These are phyloP conservation scores for Dipus sagitta DNA, from an alignment of 2,797 vertebrate species.

Conservation along the genomic window DNA sequence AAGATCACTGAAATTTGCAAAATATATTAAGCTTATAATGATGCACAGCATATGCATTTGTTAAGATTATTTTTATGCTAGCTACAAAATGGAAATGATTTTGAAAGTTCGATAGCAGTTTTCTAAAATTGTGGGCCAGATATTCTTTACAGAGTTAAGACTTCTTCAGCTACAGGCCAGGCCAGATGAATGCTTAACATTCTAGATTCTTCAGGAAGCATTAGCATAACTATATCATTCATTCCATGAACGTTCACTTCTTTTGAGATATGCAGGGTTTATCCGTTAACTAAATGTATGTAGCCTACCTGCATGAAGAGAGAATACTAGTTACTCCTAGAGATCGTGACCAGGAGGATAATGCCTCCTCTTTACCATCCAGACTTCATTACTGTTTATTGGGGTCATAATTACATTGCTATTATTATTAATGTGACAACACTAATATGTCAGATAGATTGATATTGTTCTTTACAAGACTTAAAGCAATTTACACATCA, in stretches of 20 bases:
- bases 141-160: background rate
- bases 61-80: too few species aligned
- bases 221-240: background rate
- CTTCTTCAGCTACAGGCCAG: background rate
- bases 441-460: background rate
- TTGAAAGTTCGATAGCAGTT: background rate
- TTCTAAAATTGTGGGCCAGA: background rate
- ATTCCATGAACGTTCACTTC: background rate
- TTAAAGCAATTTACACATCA: background rate
- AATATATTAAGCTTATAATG: too few species aligned
- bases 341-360: background rate
- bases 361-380: background rate
- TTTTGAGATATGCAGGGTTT: background rate
- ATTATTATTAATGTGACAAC: background rate
- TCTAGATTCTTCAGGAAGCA: background rate
- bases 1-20: too few species aligned
- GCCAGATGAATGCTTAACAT: background rate
- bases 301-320: background rate
- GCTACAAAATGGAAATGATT: too few species aligned
- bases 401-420: background rate
- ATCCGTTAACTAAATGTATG: background rate
- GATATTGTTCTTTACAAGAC: background rate
- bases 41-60: too few species aligned
- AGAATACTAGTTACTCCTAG: too few species aligned
- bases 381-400: background rate